Conservation (phyloP, 2,888 invertebrate genomes). For the Platerodrilus igneus region DNA sequence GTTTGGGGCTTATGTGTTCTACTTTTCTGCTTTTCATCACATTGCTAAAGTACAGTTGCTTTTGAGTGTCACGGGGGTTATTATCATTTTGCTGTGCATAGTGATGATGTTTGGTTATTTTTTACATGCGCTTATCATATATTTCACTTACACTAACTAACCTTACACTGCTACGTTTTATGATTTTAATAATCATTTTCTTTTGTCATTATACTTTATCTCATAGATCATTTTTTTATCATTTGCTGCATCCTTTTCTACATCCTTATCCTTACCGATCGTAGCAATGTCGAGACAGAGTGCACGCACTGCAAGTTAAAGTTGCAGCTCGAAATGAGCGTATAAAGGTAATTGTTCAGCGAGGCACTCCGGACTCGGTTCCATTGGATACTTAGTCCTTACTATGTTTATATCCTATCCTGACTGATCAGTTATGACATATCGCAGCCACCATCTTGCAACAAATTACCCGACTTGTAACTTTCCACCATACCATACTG, state of each 20-base stretch:
- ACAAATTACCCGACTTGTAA: slow-evolving; percentile 27
- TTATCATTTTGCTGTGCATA: slow-evolving; percentile 13
- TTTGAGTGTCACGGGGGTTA: slow-evolving; percentile 24
- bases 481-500: slow-evolving; percentile 31
- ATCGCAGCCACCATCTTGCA: slow-evolving; percentile 48
- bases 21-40: slow-evolving; percentile 25
- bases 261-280: slow-evolving; percentile 38
- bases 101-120: slow-evolving; percentile 11
- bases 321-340: slow-evolving; percentile 83
- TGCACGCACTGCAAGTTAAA: slow-evolving; percentile 82
- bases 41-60: slow-evolving; percentile 25
- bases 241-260: slow-evolving; percentile 45
- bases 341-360: slow-evolving; percentile 80
- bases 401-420: slow-evolving; percentile 25
- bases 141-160: slow-evolving; percentile 15
- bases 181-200: slow-evolving; percentile 37
- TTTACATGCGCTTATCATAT: slow-evolving; percentile 8
- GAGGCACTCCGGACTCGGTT: slow-evolving; percentile 79
- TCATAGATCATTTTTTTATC: slow-evolving; percentile 46
- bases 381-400: slow-evolving; percentile 61
- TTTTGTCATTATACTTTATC: slow-evolving; percentile 30
- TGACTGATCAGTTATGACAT: slow-evolving; percentile 32
- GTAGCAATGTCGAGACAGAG: slow-evolving; percentile 80
- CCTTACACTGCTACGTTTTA: slow-evolving; percentile 20
- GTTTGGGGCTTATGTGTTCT: slow-evolving; percentile 23